Conservation (phyloP, 2,113 vertebrate genomes). For the Serinus canaria region DNA sequence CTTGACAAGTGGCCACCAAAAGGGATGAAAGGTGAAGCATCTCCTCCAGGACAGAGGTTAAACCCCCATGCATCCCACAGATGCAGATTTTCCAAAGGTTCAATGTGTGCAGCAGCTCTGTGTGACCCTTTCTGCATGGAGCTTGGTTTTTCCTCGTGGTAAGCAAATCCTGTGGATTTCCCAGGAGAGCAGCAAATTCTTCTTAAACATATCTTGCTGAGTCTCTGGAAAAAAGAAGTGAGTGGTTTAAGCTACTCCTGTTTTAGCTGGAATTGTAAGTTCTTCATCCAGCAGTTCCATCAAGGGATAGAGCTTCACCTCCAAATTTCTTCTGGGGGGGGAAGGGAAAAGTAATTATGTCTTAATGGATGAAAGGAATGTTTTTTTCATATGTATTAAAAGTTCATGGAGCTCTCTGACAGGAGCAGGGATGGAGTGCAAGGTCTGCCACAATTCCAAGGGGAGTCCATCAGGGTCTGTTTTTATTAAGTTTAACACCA, state of each 20-base stretch:
- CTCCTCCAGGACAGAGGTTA: background rate
- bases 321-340: background rate
- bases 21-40: background rate
- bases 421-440: conserved; percentile 13
- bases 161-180: background rate
- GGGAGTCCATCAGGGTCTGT: conserved; percentile 53
- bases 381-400: background rate
- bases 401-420: conserved; percentile 23
- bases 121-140: background rate
- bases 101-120: background rate
- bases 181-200: background rate
- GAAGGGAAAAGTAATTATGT: conserved; percentile 20
- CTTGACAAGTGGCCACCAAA: background rate
- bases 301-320: background rate
- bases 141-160: background rate
- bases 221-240: background rate
- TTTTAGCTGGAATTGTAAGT: background rate
- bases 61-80: rapidly evolving
- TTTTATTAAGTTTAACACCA: conserved; percentile 68
- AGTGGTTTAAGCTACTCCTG: background rate
- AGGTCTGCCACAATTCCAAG: conserved; percentile 42
- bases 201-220: background rate
- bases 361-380: background rate
- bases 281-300: background rate
- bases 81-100: background rate